Percentiles rank a stretch among this genome's conserved stretches.
Conservation (phyloP, 2,113 vertebrate species). For the Dinomys branickii region DNA sequence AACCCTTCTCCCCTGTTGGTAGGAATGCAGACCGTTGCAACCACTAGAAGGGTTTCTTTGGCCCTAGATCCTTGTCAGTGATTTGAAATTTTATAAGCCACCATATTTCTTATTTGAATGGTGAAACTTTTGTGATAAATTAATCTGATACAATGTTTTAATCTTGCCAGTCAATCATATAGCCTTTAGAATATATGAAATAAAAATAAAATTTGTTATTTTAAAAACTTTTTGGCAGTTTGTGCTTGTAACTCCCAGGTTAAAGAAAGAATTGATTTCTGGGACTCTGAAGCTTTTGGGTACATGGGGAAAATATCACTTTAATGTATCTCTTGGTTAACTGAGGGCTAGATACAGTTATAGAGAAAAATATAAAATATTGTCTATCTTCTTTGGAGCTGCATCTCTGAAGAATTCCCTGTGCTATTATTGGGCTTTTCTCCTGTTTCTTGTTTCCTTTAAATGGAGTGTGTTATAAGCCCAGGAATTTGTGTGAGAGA, state of each 20-base stretch:
- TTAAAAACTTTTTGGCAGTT: conserved; percentile 27
- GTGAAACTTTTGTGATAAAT: conserved; percentile 36
- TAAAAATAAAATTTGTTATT: conserved; percentile 14
- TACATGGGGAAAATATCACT: background rate
- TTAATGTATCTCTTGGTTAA: conserved; percentile 30
- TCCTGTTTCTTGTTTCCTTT: background rate
- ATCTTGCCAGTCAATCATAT: background rate
- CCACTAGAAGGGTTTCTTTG: background rate
- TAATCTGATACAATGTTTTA: background rate
- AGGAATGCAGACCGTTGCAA: background rate
- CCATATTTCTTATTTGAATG: conserved; percentile 33
- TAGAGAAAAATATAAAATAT: conserved; percentile 27
- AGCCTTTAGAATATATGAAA: conserved; percentile 47
- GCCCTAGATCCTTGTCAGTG: background rate
- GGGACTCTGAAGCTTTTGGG: conserved; percentile 4
- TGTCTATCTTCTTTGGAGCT: background rate
- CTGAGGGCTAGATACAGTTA: background rate
- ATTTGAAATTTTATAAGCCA: background rate
- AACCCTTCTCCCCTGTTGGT: background rate
- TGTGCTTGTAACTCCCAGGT: conserved; percentile 16
- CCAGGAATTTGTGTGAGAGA: background rate
- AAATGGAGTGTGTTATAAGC: background rate
- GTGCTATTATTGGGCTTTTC: background rate
- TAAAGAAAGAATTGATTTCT: conserved; percentile 38
- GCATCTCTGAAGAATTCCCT: conserved; percentile 28